A percentile compares a stretch with the other conserved stretches of the same genome.
Conservation (phyloP, 2,888 invertebrate genomes). For the Pollenia labialis region DNA sequence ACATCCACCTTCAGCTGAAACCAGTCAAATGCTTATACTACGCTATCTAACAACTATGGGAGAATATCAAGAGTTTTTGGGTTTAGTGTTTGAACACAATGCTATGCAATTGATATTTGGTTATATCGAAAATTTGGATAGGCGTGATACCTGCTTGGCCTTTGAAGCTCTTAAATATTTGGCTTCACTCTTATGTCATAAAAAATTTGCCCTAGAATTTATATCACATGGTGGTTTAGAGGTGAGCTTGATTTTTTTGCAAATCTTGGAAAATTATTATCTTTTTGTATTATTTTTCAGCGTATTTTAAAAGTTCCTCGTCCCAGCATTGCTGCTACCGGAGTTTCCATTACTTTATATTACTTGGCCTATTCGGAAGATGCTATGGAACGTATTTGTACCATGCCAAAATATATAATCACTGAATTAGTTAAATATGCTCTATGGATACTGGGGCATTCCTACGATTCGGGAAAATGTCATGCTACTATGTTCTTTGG, state of each 20-base stretch:
- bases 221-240: slow-evolving; percentile 94
- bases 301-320: slow-evolving; percentile 94
- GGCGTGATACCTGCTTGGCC: slow-evolving; percentile 95
- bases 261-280: background rate
- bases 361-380: slow-evolving; percentile 98
- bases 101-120: slow-evolving; percentile 95
- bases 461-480: slow-evolving; percentile 98
- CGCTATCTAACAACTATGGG: slow-evolving; percentile 98
- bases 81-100: slow-evolving; percentile 96
- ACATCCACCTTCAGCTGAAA: slow-evolving; percentile 94
- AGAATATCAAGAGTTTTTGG: slow-evolving; percentile 98
- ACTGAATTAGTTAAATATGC: slow-evolving; percentile 94
- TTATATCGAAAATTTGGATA: slow-evolving; percentile 94
- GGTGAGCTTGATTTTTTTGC: slow-evolving; percentile 78
- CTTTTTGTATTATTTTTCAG: slow-evolving; percentile 83
- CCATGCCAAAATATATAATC: slow-evolving; percentile 91
- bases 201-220: slow-evolving; percentile 98
- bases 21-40: slow-evolving; percentile 96
- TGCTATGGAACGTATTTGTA: slow-evolving; percentile 97
- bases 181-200: slow-evolving; percentile 97
- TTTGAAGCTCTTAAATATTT: slow-evolving; percentile 98
- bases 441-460: slow-evolving; percentile 97
- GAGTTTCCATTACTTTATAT: slow-evolving; percentile 96
- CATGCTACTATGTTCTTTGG: slow-evolving; percentile 99
- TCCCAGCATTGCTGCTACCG: slow-evolving; percentile 97